Conservation (phyloP, 2,113 vertebrate genomes). For the Psettodes erumei region DNA sequence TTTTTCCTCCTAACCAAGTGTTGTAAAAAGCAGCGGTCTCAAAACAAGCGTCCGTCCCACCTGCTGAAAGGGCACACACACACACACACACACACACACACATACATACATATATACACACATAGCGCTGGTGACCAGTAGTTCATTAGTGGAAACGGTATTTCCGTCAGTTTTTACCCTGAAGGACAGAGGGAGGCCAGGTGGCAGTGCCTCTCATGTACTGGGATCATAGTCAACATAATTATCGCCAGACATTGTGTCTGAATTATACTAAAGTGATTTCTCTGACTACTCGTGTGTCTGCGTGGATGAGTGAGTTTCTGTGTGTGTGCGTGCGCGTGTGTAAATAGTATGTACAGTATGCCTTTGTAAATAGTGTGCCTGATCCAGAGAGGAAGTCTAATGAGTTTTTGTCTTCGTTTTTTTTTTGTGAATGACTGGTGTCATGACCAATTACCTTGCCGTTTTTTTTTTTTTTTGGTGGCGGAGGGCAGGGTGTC, state of each 20-base stretch:
- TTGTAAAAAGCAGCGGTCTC: conserved; percentile 30
- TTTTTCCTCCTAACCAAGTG: neutral
- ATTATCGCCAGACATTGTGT: conserved; percentile 63
- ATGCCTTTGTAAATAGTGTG: conserved; percentile 78
- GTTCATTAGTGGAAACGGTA: conserved; percentile 3
- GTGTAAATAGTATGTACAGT: conserved; percentile 79
- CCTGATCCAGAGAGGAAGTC: conserved; percentile 59
- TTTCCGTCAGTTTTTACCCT: conserved; percentile 31
- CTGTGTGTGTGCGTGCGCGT: conserved; percentile 41
- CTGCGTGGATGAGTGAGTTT: conserved; percentile 35
- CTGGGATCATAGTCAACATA: conserved; percentile 56
- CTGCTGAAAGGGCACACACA: conserved; percentile 29
- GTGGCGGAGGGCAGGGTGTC: conserved; percentile 14
- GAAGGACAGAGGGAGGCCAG: conserved; percentile 40
- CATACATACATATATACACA: no score
- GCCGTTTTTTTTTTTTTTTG: conserved; percentile 23
- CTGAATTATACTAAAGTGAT: conserved; percentile 66
- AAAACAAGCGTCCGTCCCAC: conserved; percentile 30
- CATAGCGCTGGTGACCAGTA: conserved; percentile 36
- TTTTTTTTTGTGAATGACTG: conserved; percentile 53
- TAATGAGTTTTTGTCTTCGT: no score
- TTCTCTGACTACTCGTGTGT: conserved; percentile 75
- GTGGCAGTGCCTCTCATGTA: conserved; percentile 71
- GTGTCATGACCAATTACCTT: conserved; percentile 68
- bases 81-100: no score